These are phyloP conservation scores for Melanotaenia parkinsoni DNA, from an alignment of 2,797 vertebrate genomes.

Conservation along the genomic window DNA sequence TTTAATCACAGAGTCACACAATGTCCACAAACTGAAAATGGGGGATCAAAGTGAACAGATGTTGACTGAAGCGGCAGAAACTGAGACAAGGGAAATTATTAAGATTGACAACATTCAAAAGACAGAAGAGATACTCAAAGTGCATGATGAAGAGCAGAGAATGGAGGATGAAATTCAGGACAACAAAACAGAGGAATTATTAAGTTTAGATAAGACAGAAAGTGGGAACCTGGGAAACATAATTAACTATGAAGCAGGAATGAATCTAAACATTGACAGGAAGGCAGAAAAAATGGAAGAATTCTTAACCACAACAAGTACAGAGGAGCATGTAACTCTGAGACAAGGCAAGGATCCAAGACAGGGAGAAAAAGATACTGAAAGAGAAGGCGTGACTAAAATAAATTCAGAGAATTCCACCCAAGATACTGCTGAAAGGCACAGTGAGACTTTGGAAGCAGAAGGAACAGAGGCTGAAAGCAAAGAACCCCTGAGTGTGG, in stretches of 20 bases:
- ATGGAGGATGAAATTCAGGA: slow-evolving; percentile 21
- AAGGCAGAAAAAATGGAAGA: slow-evolving; percentile 10
- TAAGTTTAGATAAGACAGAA: slow-evolving; percentile 28
- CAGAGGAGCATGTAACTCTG: slow-evolving; percentile 17
- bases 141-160: slow-evolving; percentile 11
- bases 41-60: slow-evolving; percentile 35
- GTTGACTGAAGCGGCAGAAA: slow-evolving; percentile 17
- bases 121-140: slow-evolving; percentile 16
- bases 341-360: slow-evolving; percentile 31
- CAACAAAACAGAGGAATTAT: slow-evolving; percentile 23
- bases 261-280: slow-evolving; percentile 21
- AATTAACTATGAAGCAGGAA: slow-evolving; percentile 18
- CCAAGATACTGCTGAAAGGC: slow-evolving; percentile 22
- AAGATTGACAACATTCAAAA: slow-evolving; percentile 22
- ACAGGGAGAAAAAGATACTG: neutral
- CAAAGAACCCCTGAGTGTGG: neutral
- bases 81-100: slow-evolving; percentile 20
- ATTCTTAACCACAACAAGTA: neutral
- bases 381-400: slow-evolving; percentile 28
- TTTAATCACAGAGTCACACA: slow-evolving; percentile 20
- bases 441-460: slow-evolving; percentile 14
- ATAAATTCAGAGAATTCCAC: slow-evolving; percentile 18
- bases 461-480: slow-evolving; percentile 9
- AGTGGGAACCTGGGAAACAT: slow-evolving; percentile 11
- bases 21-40: slow-evolving; percentile 8